phyloP scores from a whole-genome alignment of 1,140 invertebrate genomes.

The Nebria ingens region DNA sequence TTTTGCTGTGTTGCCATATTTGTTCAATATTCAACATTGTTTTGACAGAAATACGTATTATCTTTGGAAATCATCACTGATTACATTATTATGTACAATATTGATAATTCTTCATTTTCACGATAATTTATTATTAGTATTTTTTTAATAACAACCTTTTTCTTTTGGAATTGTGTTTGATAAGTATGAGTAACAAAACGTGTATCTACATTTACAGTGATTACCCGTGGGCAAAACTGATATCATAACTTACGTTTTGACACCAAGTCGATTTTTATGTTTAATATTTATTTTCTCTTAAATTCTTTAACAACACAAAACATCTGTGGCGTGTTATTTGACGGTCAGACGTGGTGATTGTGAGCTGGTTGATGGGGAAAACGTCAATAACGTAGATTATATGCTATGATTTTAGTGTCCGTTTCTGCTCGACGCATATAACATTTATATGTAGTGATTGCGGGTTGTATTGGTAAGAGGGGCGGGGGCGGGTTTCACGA shows the following conservation, averaged over 20 bases:
- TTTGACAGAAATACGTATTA: constrained; percentile 4
- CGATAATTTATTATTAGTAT: constrained; percentile 1
- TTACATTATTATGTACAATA: constrained; percentile 6
- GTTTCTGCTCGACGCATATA: neutral
- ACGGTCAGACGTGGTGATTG: neutral
- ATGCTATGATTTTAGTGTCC: neutral
- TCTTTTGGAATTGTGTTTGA: neutral
- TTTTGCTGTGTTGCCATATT: too few relatives aligned
- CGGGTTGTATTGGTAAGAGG: neutral
- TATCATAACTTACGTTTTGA: too few relatives aligned
- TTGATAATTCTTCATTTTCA: constrained; percentile 7
- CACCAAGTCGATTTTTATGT: neutral
- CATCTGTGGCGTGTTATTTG: constrained; percentile 3
- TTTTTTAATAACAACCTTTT: constrained; percentile 7
- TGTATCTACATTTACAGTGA: constrained; percentile 5
- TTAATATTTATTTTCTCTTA: neutral
- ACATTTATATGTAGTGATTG: neutral
- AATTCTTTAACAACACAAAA: neutral
- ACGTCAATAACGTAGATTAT: neutral
- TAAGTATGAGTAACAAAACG: neutral
- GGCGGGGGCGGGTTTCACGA: neutral
- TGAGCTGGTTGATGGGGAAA: neutral
- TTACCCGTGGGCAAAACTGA: neutral
- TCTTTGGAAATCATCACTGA: constrained; percentile 2
- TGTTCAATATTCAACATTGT: neutral